Percentiles rank a stretch among this genome's conserved stretches.
Conservation (phyloP, 92 coral and sea anemone genomes). For the Anthopleura xanthogrammica region DNA sequence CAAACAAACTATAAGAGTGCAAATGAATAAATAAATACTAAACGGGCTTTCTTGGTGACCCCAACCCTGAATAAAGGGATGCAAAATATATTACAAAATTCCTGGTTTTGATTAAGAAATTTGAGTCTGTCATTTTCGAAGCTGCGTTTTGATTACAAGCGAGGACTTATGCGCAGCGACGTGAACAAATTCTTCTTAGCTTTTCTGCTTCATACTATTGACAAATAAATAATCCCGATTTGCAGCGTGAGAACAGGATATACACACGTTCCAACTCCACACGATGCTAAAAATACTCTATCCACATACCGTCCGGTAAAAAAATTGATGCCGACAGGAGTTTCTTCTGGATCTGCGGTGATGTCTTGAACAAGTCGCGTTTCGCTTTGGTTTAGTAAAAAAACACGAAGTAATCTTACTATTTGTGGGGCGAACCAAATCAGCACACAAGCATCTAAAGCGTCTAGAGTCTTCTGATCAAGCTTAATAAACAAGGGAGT, state of each 20-base stretch:
- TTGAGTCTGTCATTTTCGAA: not conserved
- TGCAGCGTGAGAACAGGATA: not conserved
- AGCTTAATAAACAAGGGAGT: constrained; percentile 7
- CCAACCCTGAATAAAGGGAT: not conserved
- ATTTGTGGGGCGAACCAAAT: not conserved
- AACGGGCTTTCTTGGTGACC: not conserved
- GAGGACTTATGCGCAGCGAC: not conserved
- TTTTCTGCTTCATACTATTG: not conserved
- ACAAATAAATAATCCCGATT: not conserved
- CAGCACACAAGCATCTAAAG: not conserved
- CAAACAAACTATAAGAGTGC: not conserved
- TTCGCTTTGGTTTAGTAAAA: not conserved
- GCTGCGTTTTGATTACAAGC: too few relatives aligned
- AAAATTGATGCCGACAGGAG: not conserved
- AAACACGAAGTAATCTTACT: not conserved
- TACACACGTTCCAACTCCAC: not conserved
- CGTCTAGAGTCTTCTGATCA: constrained; percentile 6
- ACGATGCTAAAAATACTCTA: not conserved
- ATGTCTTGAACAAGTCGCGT: not conserved
- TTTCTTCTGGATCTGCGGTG: not conserved
- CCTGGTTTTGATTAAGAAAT: not conserved
- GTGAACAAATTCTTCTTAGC: not conserved
- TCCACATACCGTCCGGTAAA: not conserved
- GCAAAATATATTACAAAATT: not conserved
- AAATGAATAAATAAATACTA: constrained; percentile 6